phyloP scores from a whole-genome alignment of 2,888 invertebrate species.

The Buathra laborator region DNA sequence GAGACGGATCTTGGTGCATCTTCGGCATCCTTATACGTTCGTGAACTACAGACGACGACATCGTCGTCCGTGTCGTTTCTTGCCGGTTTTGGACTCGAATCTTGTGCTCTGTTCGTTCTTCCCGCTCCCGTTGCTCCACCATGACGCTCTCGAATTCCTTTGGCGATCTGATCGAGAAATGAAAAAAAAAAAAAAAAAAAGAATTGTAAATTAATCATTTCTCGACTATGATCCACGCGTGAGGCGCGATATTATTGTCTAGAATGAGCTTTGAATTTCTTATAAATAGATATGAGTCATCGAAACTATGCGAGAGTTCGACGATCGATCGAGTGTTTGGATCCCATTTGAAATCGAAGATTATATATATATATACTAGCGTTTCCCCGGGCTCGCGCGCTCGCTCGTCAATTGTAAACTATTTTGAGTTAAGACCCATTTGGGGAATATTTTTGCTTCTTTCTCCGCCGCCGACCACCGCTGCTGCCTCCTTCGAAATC shows the following conservation, averaged over 20 bases:
- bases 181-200: neutral
- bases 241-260: neutral
- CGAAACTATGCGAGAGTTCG: neutral
- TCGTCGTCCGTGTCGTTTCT: slow-evolving; percentile 76
- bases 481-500: too few relatives aligned
- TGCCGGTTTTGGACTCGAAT: slow-evolving; percentile 78
- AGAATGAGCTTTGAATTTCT: neutral
- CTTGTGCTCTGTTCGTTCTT: slow-evolving; percentile 72
- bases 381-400: too few relatives aligned
- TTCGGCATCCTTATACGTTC: slow-evolving; percentile 66
- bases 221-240: neutral
- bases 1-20: slow-evolving; percentile 66
- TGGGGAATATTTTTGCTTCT: too few relatives aligned
- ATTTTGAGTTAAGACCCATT: too few relatives aligned
- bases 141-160: slow-evolving; percentile 63
- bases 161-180: slow-evolving; percentile 39
- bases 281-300: neutral
- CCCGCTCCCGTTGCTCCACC: slow-evolving; percentile 39
- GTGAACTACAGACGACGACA: slow-evolving; percentile 50
- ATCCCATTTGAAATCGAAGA: neutral
- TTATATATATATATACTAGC: too few relatives aligned
- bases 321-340: neutral
- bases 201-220: neutral
- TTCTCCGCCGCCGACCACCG: too few relatives aligned
- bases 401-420: too few relatives aligned